These are phyloP conservation scores for Geotrupes spiniger DNA, from an alignment of 2,888 invertebrate genomes.

Conservation along the genomic window DNA sequence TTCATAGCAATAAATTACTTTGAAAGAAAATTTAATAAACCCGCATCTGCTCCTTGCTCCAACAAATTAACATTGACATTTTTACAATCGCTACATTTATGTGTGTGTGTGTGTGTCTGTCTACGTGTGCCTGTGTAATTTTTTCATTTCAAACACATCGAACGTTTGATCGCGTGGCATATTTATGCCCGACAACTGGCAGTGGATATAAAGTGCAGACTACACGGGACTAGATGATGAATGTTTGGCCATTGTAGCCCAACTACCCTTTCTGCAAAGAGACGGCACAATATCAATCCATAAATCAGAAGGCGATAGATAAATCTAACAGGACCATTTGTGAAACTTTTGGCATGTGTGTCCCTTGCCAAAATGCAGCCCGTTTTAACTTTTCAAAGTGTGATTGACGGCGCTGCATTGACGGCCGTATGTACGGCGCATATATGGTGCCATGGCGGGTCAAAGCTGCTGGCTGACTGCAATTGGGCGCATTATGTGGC, in stretches of 20 bases:
- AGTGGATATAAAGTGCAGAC: conserved; percentile 33
- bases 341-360: conserved; percentile 36
- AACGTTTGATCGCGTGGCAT: conserved; percentile 44
- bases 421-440: conserved; percentile 21
- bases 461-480: conserved; percentile 16
- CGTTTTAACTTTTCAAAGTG: conserved; percentile 29
- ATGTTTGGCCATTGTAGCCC: conserved; percentile 45
- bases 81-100: conserved; percentile 41
- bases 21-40: conserved; percentile 41
- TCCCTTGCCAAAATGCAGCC: conserved; percentile 33
- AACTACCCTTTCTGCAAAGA: conserved; percentile 44
- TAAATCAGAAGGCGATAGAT: conserved; percentile 50
- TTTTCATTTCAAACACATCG: conserved; percentile 41
- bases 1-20: conserved; percentile 27
- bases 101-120: conserved; percentile 11
- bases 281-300: conserved; percentile 49
- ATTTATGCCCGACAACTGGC: conserved; percentile 49
- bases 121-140: conserved; percentile 30
- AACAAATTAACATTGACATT: conserved; percentile 49
- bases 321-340: conserved; percentile 44
- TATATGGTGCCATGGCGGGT: conserved; percentile 6
- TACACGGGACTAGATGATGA: conserved; percentile 37
- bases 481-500: conserved; percentile 25
- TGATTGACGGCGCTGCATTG: conserved; percentile 34
- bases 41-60: conserved; percentile 47